Evolutionary conservation across 2,113 vertebrate genomes (phyloP).

Genomic region (Phainopepla nitens): DNA sequence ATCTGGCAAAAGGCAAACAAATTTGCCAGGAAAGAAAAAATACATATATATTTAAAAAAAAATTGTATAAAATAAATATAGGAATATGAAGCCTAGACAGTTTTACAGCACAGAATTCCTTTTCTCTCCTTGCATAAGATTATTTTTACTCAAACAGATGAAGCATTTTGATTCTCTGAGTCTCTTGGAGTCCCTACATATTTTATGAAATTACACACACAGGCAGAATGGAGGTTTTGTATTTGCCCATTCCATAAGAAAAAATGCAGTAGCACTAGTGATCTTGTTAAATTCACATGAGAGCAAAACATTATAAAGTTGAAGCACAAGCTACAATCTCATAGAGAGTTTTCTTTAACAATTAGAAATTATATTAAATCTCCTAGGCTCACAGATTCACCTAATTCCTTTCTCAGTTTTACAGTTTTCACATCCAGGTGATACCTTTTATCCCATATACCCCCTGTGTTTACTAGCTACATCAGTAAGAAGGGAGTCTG

Average conservation of each 20-base stretch:
- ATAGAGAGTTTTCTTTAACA: not conserved
- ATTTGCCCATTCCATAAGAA: not conserved
- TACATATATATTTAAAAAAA: too few relatives aligned
- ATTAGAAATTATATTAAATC: not conserved
- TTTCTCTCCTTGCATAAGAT: not conserved
- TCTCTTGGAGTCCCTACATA: not conserved
- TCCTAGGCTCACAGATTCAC: not conserved
- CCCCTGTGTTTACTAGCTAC: not conserved
- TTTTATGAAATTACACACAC: not conserved
- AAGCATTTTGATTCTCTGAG: not conserved
- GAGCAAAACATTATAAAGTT: not conserved
- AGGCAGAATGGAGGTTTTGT: not conserved
- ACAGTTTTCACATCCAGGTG: not conserved
- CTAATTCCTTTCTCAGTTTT: not conserved
- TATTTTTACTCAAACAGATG: not conserved
- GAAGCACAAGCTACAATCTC: accelerated
- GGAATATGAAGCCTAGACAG: not conserved
- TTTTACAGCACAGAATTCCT: not conserved
- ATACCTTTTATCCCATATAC: not conserved
- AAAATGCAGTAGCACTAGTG: accelerated
- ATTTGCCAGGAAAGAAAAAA: not conserved
- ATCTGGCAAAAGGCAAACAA: not conserved
- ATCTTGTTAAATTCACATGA: not conserved
- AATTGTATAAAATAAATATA: not conserved
- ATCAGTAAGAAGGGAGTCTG: not conserved